Conservation (phyloP, 2,888 invertebrate species). For the Cerceris ruficornis region DNA sequence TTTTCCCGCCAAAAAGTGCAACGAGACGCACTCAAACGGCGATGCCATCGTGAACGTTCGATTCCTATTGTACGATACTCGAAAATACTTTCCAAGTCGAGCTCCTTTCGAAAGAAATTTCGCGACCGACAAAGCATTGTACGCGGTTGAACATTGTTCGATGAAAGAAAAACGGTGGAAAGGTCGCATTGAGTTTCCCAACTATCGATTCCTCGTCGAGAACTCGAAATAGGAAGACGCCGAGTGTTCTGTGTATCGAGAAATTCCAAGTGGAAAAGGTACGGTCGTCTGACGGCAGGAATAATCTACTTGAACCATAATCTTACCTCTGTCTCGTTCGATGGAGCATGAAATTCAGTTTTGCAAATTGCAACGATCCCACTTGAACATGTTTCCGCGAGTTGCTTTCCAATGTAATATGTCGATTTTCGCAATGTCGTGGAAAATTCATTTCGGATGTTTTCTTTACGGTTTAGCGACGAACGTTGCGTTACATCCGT, state of each 20-base stretch:
- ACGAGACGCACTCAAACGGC: conserved; percentile 5
- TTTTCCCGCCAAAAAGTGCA: conserved; percentile 19
- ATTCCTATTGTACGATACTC: conserved; percentile 1
- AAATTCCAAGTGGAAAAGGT: conserved; percentile 7
- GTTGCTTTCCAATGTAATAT: not conserved
- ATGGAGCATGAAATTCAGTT: conserved; percentile 7
- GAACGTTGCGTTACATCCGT: too few relatives aligned
- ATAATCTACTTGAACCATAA: conserved; percentile 4
- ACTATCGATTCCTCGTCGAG: not conserved
- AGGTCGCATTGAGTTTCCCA: not conserved
- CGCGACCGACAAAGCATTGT: conserved; percentile 2
- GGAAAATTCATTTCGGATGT: not conserved
- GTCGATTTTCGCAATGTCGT: too few relatives aligned
- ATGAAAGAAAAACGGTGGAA: conserved; percentile 1
- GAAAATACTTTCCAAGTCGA: conserved; percentile 7
- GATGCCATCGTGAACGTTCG: not conserved
- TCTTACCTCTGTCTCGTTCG: not conserved
- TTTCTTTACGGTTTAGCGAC: too few relatives aligned
- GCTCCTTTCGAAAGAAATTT: conserved; percentile 8
- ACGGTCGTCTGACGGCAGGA: not conserved
- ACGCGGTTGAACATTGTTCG: not conserved
- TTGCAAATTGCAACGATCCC: not conserved
- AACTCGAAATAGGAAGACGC: not conserved
- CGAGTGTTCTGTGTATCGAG: not conserved
- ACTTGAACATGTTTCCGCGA: not conserved